Base-by-base conservation (phyloP, 2,113 vertebrate genomes). In the Chunga burmeisteri region DNA sequence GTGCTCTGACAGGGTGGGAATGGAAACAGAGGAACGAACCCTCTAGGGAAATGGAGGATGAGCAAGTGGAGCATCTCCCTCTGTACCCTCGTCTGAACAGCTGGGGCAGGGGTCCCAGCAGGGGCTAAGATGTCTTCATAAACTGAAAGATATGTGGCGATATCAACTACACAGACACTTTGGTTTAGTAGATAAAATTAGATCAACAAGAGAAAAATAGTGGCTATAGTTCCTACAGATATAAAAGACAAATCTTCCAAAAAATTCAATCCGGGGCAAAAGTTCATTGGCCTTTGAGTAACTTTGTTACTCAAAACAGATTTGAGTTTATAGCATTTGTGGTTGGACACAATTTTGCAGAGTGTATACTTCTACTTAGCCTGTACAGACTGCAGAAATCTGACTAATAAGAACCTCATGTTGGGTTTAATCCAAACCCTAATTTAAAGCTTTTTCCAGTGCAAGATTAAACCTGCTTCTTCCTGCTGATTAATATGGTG, bases 401-500 rank as follows among this genome's bases (percentile, higher is more conserved):
- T 81, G 50, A 42, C 65, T 87, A 91, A 91, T 91, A 80, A 49
- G 86, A 95, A 85, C 73, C 93, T 95, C 49, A 61, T 96, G 93
- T 73, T 95, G 88, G 58, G 50, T 80, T 19, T 46, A 82, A 77
- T 93, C 93, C 93, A 96, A 85, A 85, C 56, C 66, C 44, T 56
- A 87, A 81, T 81, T 94, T 90, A 78, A 96, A 75, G 11, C 23
- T 91, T 92, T 94, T 97, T 93, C 78, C 73, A 87, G 30, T 85
- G 40, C 56, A 61, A 79, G 56, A 94, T 87, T 91, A 96, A 94
- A 91, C 93, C 56, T 93, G 27, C 46, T 82, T 91, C 86, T 86
- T 72, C 34, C 66, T 75, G 87, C 71, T 85, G 84, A 94, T 91
- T 85, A 89, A 95, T 91, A 80, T 16, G 30, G 62, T 96, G 84